phyloP scores from a whole-genome alignment of 2,797 vertebrate species.

The Petrocephalus schoutedeni region DNA sequence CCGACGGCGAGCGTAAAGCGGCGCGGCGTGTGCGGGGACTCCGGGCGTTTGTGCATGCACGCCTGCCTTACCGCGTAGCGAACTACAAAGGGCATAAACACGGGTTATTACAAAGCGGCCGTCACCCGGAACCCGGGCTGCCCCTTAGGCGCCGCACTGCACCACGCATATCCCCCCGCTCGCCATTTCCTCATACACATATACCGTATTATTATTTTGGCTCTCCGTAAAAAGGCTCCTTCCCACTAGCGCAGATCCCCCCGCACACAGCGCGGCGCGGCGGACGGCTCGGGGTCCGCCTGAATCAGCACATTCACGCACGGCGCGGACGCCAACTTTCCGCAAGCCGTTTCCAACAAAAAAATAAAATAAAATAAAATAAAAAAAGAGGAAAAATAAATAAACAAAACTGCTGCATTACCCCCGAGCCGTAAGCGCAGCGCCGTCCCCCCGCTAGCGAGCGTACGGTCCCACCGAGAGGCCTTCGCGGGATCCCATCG shows the following conservation, averaged over 20 bases:
- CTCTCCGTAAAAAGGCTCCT: not conserved
- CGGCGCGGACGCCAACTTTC: not conserved
- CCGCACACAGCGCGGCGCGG: not conserved
- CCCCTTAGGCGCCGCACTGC: constrained; percentile 11
- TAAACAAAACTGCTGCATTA: not conserved
- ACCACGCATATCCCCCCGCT: constrained; percentile 10
- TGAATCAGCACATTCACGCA: not conserved
- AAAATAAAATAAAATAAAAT: too few relatives aligned
- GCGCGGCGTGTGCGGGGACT: not conserved
- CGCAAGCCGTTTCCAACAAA: not conserved
- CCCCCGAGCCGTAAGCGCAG: not conserved
- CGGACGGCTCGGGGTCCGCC: not conserved
- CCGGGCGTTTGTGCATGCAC: too few relatives aligned
- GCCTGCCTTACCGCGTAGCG: too few relatives aligned
- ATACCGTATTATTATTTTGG: not conserved
- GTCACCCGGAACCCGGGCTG: not conserved
- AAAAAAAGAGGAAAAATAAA: too few relatives aligned
- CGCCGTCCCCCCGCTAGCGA: constrained; percentile 10
- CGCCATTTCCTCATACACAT: constrained; percentile 16
- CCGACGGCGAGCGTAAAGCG: too few relatives aligned
- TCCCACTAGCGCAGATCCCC: not conserved
- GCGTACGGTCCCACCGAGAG: not conserved
- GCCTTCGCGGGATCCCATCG: constrained; percentile 16
- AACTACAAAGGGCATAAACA: not conserved
- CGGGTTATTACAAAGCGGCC: not conserved